Base-by-base conservation (phyloP, 1,140 invertebrate species). In the Hyles vespertilio region DNA sequence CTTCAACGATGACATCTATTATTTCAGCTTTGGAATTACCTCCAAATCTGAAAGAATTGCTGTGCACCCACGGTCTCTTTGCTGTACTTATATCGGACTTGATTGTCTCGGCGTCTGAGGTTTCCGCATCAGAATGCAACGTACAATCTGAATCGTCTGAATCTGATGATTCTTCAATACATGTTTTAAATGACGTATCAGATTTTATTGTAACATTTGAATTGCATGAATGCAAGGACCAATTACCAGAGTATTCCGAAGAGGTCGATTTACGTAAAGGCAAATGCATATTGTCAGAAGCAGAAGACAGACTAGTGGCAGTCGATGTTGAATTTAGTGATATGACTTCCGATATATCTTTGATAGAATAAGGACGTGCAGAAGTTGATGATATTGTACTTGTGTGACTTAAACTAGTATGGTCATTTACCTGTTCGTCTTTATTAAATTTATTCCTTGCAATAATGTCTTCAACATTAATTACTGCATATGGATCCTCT, bases 191-290 rank as follows among this genome's bases (percentile, higher is more conserved):
- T 12, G 84, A 86, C 6, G 69, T 63, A 53, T 89, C 84, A 22
- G 84, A 87, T 65, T 77, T 66, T 5, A 84, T 70, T n/a, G 84
- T 89, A 5, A 79, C 72, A 53, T 89, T 86, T 3, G 86, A 89
- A 60, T 82, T 78, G 59, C 82, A 87, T 2, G 86, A 77, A 54
- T 84, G 76, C 45, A 87, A 70, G 32, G 84, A 85, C 86, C 82
- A 87, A 56, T 84, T 72, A 53, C 79, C 83, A 48, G 86, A 86
- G 71, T 86, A 74, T 85, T 86, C 86, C 76, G 86, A 89, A 62
- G 82, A 84, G 59, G 65, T 82, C 51, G 84, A 84, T 70, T 83
- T 81, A 55, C 70, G 68, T 63, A 81, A 60, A 69, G 69, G 69
- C 59, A 77, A 61, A 71, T 67, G 72, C 67, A 65, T 52, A 77